Evolutionary conservation across 2,797 vertebrate species (phyloP).

Genomic region (Atherinosoma microstoma): DNA sequence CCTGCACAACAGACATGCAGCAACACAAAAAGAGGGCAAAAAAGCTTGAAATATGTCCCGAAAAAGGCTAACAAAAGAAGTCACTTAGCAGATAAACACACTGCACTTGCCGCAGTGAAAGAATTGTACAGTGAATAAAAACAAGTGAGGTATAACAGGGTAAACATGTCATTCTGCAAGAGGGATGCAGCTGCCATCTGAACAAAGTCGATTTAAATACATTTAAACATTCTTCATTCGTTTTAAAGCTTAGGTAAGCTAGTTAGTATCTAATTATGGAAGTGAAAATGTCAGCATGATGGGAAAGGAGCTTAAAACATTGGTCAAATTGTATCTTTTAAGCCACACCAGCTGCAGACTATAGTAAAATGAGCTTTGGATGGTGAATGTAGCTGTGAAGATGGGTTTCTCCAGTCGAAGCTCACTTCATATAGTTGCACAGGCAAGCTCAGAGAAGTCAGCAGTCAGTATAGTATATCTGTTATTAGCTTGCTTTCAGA

Average conservation of each 20-base stretch:
- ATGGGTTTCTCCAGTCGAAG: constrained; percentile 21
- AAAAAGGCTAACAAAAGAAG: constrained; percentile 39
- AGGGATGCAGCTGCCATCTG: constrained; percentile 28
- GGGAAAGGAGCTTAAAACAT: constrained; percentile 30
- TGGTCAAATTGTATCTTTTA: constrained; percentile 37
- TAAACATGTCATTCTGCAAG: constrained; percentile 27
- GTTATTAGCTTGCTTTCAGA: neutral
- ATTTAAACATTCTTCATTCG: constrained; percentile 34
- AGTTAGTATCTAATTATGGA: constrained; percentile 32
- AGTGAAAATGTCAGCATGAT: constrained; percentile 26
- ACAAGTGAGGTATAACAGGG: constrained; percentile 22
- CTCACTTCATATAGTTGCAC: constrained; percentile 5
- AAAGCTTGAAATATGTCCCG: constrained; percentile 38
- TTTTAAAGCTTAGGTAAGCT: constrained; percentile 23
- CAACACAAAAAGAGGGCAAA: constrained; percentile 47
- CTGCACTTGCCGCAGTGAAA: constrained; percentile 8
- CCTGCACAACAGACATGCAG: constrained; percentile 58
- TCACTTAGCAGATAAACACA: constrained; percentile 16
- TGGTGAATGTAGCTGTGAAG: constrained; percentile 18
- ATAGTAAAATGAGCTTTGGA: constrained; percentile 12
- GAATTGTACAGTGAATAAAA: constrained; percentile 26
- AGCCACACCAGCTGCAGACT: constrained; percentile 36
- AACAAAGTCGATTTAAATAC: constrained; percentile 21
- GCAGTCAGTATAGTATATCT: neutral
- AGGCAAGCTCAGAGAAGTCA: constrained; percentile 22